Conservation (phyloP, 2,888 invertebrate species). For the Helicoverpa assulta region DNA sequence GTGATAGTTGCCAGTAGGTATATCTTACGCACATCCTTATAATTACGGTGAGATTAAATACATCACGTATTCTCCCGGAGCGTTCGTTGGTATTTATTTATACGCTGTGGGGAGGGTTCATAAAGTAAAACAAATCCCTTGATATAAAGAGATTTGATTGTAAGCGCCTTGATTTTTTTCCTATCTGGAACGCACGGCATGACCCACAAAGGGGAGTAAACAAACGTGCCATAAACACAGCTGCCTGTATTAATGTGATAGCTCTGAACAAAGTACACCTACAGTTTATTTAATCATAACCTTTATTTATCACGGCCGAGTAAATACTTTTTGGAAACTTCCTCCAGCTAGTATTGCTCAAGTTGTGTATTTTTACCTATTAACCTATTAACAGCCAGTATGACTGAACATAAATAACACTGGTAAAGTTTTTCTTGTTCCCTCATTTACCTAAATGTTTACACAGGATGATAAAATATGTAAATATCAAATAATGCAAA, state of each 20-base stretch:
- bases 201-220: constrained; percentile 65
- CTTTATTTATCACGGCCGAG: constrained; percentile 36
- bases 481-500: no score
- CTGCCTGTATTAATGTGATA: constrained; percentile 71
- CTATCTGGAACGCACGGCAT: constrained; percentile 58
- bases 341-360: constrained; percentile 19
- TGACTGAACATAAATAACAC: no score
- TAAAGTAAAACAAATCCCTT: constrained; percentile 60
- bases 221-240: constrained; percentile 71
- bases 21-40: constrained; percentile 22
- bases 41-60: constrained; percentile 51
- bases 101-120: constrained; percentile 42
- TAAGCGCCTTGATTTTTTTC: constrained; percentile 62
- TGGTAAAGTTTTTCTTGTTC: no score
- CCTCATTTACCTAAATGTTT: no score
- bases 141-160: constrained; percentile 65
- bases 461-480: no score
- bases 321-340: constrained; percentile 4
- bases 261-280: constrained; percentile 72
- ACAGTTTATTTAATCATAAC: constrained; percentile 52
- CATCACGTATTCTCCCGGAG: constrained; percentile 57
- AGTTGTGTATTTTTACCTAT: constrained; percentile 14
- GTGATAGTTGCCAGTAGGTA: constrained; percentile 47
- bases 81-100: constrained; percentile 59
- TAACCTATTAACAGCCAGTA: no score